Evolutionary conservation across 1,140 invertebrate genomes (phyloP).

Genomic region (Pseudomyrmex dendroicus): DNA sequence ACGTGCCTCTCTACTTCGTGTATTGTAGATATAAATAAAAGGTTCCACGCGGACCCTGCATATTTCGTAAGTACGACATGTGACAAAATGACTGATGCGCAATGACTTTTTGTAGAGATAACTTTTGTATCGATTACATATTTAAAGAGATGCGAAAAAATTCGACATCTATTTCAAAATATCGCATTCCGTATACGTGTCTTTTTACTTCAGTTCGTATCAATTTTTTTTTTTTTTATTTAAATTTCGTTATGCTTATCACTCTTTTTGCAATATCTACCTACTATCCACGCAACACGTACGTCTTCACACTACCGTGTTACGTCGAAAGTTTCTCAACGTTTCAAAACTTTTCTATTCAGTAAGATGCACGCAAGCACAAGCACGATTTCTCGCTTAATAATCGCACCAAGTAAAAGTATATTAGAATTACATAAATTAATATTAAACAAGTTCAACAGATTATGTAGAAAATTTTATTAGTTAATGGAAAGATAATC

Average conservation of each 20-base stretch:
- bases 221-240: constrained; percentile 1
- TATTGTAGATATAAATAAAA: constrained; percentile 41
- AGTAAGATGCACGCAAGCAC: constrained; percentile 25
- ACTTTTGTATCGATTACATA: not conserved
- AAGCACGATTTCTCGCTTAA: not conserved
- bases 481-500: not conserved
- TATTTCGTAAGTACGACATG: constrained; percentile 26
- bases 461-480: not conserved
- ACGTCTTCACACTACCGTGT: constrained; percentile 36
- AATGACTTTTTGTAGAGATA: not conserved
- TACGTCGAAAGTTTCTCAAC: constrained; percentile 67
- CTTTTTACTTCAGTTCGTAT: not conserved
- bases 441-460: too few species aligned
- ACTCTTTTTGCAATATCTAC: not conserved
- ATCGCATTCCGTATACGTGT: not conserved
- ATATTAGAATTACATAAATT: too few species aligned
- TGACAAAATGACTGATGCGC: not conserved
- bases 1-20: constrained; percentile 10
- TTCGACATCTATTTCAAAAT: not conserved
- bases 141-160: not conserved
- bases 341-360: constrained; percentile 45
- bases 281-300: constrained; percentile 57
- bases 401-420: too few species aligned
- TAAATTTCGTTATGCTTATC: constrained; percentile 2
- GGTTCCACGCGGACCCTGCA: constrained; percentile 8